Evolutionary conservation across 2,888 invertebrate genomes (phyloP).

Genomic region (Ormyrus rosae): DNA sequence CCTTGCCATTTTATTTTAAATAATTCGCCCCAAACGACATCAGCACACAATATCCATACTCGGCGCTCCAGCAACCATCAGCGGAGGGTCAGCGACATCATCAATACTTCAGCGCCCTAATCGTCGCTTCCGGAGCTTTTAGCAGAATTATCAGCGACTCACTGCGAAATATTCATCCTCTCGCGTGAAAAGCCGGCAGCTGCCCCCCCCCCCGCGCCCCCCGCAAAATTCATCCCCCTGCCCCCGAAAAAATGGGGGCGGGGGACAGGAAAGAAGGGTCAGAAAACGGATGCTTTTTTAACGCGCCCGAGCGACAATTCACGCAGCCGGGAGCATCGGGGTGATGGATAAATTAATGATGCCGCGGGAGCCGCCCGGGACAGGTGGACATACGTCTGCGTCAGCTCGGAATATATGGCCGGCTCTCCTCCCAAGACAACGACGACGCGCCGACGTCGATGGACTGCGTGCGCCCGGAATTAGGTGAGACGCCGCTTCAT

Average conservation of each 20-base stretch:
- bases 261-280: slow-evolving; percentile 36
- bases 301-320: slow-evolving; percentile 43
- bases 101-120: not conserved
- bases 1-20: too few species aligned
- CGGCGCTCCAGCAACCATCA: too few species aligned
- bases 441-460: too few species aligned
- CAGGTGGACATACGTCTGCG: slow-evolving; percentile 65
- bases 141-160: not conserved
- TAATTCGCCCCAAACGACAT: too few species aligned
- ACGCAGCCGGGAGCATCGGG: slow-evolving; percentile 45
- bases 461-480: not conserved
- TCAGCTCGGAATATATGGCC: slow-evolving; percentile 59
- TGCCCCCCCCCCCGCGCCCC: not conserved
- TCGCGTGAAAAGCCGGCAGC: not conserved
- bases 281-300: slow-evolving; percentile 59
- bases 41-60: too few species aligned
- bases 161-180: not conserved
- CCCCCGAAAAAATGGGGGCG: slow-evolving; percentile 20
- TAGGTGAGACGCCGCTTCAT: not conserved
- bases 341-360: slow-evolving; percentile 71
- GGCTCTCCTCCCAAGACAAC: slow-evolving; percentile 14
- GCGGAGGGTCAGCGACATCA: not conserved
- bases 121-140: not conserved
- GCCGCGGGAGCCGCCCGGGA: slow-evolving; percentile 59
- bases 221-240: not conserved